Conservation (phyloP, 2,797 vertebrate genomes). For the Gambusia yucatana region DNA sequence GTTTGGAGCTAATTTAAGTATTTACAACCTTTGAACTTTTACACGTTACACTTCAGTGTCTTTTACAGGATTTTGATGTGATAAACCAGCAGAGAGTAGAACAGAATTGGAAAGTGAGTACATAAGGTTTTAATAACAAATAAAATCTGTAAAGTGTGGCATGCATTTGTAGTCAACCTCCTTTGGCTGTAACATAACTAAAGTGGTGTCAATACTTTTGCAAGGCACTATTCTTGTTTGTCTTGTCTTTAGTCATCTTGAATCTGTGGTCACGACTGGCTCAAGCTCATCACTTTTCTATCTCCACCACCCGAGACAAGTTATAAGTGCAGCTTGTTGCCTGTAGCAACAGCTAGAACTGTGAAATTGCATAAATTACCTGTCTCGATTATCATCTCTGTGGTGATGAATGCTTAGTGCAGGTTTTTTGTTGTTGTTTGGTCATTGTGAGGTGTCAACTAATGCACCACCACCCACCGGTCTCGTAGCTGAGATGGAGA, state of each 20-base stretch:
- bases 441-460: slow-evolving; percentile 53
- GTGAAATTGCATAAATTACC: slow-evolving; percentile 82
- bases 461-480: slow-evolving; percentile 65
- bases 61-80: background rate
- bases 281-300: slow-evolving; percentile 39
- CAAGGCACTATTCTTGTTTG: slow-evolving; percentile 16
- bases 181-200: background rate
- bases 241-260: slow-evolving; percentile 37
- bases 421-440: slow-evolving; percentile 31
- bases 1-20: background rate
- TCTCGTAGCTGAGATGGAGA: slow-evolving; percentile 50
- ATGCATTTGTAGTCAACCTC: background rate
- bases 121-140: background rate
- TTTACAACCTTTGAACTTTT: background rate
- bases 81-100: background rate
- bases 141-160: background rate
- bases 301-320: slow-evolving; percentile 54
- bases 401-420: slow-evolving; percentile 50
- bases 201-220: background rate
- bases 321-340: slow-evolving; percentile 77
- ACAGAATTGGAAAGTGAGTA: background rate
- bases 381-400: slow-evolving; percentile 72
- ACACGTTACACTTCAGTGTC: background rate
- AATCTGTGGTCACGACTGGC: slow-evolving; percentile 49
- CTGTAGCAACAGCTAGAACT: slow-evolving; percentile 78